Conservation (phyloP, 2,888 invertebrate species). For the Amblyjoppa proteus region DNA sequence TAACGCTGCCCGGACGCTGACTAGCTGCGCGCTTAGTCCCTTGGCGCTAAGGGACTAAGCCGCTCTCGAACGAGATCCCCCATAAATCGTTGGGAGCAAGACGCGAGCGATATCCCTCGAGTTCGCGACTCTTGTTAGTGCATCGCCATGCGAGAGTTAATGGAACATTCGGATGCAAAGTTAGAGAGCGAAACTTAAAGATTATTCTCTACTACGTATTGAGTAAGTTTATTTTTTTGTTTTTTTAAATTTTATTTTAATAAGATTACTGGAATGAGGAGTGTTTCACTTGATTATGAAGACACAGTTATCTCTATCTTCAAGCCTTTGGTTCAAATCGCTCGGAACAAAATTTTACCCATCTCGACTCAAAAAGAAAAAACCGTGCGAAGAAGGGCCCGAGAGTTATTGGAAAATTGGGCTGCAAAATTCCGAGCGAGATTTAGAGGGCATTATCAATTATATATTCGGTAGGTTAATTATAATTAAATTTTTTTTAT, state of each 20-base stretch:
- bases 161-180: slow-evolving; percentile 31
- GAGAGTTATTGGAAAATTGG: slow-evolving; percentile 16
- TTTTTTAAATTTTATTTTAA: background rate
- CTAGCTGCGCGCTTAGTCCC: slow-evolving; percentile 61
- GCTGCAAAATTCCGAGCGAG: background rate
- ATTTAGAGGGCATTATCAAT: background rate
- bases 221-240: slow-evolving; percentile 1
- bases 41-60: slow-evolving; percentile 58
- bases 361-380: background rate
- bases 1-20: slow-evolving; percentile 58
- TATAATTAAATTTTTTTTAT: slow-evolving; percentile 8
- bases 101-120: slow-evolving; percentile 62
- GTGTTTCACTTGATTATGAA: background rate
- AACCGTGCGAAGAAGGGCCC: background rate
- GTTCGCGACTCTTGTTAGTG: slow-evolving; percentile 43
- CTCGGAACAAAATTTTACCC: background rate
- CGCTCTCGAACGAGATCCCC: slow-evolving; percentile 66
- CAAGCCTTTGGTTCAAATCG: background rate
- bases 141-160: slow-evolving; percentile 40
- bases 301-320: background rate
- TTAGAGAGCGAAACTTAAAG: background rate
- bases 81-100: slow-evolving; percentile 65
- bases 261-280: background rate
- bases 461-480: background rate
- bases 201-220: background rate